Evolutionary conservation across 2,888 invertebrate genomes (phyloP), one percentile per base, ranked within the genome.

Genomic region (Blera fallax): DNA sequence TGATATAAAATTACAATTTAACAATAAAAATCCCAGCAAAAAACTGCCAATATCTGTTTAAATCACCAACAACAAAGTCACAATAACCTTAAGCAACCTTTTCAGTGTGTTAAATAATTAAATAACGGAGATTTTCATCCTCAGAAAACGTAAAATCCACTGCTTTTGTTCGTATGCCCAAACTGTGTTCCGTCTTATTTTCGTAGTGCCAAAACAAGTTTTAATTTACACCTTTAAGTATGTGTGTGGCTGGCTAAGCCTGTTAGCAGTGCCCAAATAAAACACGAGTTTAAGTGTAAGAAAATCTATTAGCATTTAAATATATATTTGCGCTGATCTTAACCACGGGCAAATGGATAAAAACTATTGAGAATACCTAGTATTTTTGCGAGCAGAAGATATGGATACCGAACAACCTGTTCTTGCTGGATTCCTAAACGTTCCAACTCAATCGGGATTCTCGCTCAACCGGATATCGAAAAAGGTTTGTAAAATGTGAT

Each of bases 341-440:
- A 8, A 16, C 37, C 34, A n/a, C 52, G 11, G 40, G 29, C 70
- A 60, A 69, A 80, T 79, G 80, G 80, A 84, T 43, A 50, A 10
- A 65, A 72, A 50, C 50, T 65, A 43, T 45, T 78, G 18, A 73
- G 40, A 54, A 34, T 18, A 27, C n/a, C n/a, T 29, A n/a, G 11
- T 27, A n/a, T 60, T 10, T 43, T 45, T 52, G 10, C 50, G 56
- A 43, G 21, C 24, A 73, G 43, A 58, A 62, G 64, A 58, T 24
- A 96, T 96, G 96, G 95, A 96, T 91, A 94, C 94, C 91, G 95
- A 96, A 93, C 95, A 95, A 92, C 95, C 95, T 91, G 93, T 96
- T 89, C 94, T 95, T 90, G 94, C 95, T 91, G 97, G 97, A 91
- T 94, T 94, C 93, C 94, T 97, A 90, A 93, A 96, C 91, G 94